Conservation (phyloP, 2,113 vertebrate genomes). For the Bathybates hornii region DNA sequence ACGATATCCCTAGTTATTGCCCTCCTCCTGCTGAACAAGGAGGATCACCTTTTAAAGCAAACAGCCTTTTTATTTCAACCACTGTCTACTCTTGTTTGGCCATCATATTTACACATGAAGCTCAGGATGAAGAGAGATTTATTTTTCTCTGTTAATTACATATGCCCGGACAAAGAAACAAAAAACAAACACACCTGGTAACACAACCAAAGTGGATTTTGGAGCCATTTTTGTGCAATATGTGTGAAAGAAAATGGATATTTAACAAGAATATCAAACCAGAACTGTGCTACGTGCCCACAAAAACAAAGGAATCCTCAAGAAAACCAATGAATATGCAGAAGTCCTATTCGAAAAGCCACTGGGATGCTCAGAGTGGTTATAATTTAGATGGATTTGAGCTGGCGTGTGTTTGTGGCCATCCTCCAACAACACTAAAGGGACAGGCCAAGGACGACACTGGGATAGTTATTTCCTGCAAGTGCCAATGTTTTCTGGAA, state of each 20-base stretch:
- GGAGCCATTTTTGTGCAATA: neutral
- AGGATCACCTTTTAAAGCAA: conserved; percentile 24
- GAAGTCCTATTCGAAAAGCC: neutral
- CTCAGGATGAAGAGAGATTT: neutral
- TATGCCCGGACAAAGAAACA: neutral
- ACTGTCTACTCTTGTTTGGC: conserved; percentile 5
- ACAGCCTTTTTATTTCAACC: neutral
- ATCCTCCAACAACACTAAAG: neutral
- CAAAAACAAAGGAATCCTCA: neutral
- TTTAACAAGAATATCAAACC: neutral
- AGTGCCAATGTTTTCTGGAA: neutral
- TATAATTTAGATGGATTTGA: conserved; percentile 16
- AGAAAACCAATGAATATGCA: neutral
- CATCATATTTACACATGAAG: neutral
- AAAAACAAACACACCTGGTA: neutral
- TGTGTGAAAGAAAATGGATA: neutral
- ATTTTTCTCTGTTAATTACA: neutral
- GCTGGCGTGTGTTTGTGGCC: neutral
- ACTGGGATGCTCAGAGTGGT: neutral
- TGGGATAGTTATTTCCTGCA: neutral
- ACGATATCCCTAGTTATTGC: too few species aligned
- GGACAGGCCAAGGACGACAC: neutral
- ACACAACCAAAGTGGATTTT: neutral
- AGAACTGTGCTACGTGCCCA: neutral
- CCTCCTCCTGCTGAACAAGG: neutral